Evolutionary conservation across 1,140 invertebrate species (phyloP).

Genomic region (Cyclina sinensis): DNA sequence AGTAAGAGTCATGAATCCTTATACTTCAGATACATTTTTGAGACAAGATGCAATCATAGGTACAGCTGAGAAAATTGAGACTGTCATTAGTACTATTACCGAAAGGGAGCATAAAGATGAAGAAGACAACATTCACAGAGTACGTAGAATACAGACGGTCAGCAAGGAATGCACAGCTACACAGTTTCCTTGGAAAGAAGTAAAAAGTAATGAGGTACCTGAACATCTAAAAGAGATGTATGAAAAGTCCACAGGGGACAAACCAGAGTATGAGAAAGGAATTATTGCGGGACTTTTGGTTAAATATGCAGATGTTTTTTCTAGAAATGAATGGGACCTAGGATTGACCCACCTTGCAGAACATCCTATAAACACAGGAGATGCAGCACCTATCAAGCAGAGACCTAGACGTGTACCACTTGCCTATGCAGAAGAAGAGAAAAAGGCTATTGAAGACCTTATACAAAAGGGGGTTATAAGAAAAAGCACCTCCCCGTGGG

Average conservation of each 20-base stretch:
- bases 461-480: conserved; percentile 15
- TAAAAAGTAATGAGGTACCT: neutral
- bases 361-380: conserved; percentile 41
- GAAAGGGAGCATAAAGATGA: conserved; percentile 12
- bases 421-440: neutral
- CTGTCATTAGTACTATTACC: neutral
- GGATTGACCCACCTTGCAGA: neutral
- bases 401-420: neutral
- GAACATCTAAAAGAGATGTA: conserved; percentile 8
- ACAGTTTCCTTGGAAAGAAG: too few relatives aligned
- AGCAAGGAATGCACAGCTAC: too few relatives aligned
- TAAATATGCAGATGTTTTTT: neutral
- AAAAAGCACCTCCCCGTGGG: conserved; percentile 6
- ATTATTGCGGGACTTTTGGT: neutral
- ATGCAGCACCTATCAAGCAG: conserved; percentile 34
- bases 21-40: neutral
- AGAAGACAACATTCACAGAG: neutral
- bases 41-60: too few relatives aligned
- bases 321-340: conserved; percentile 28
- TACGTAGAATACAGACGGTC: neutral
- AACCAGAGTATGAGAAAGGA: neutral
- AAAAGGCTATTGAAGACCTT: conserved; percentile 20
- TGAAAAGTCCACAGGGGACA: neutral
- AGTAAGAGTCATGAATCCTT: conserved; percentile 27
- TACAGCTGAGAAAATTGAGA: too few relatives aligned